A percentile compares a stretch with the other conserved stretches of the same genome.
phyloP scores from a whole-genome alignment of 2,888 invertebrate genomes.

The Muschampia plurimacula region DNA sequence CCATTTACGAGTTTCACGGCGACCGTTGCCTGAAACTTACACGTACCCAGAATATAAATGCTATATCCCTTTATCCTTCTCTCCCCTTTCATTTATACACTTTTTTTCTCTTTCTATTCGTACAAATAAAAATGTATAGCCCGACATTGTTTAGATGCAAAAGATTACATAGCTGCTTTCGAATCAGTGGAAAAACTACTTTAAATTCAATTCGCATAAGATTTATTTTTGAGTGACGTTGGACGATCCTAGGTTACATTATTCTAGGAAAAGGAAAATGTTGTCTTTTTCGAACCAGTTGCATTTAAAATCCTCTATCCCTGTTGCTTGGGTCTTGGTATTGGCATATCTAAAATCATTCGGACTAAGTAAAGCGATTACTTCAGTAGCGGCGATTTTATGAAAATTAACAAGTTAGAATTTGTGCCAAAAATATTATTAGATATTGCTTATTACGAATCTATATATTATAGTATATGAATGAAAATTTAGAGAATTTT shows the following conservation, averaged over 20 bases:
- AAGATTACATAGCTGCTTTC: constrained; percentile 73
- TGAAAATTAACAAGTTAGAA: constrained; percentile 78
- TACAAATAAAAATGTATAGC: constrained; percentile 84
- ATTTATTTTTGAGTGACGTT: constrained; percentile 49
- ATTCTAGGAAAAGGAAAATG: constrained; percentile 65
- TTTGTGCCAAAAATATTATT: constrained; percentile 55
- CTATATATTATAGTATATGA: background rate
- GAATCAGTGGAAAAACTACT: constrained; percentile 56
- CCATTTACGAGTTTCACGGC: too few species aligned
- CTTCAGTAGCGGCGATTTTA: constrained; percentile 67
- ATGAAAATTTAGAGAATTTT: background rate
- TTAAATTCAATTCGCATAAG: constrained; percentile 52
- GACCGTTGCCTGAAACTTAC: constrained; percentile 86
- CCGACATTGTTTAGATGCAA: constrained; percentile 78
- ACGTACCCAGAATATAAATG: constrained; percentile 86
- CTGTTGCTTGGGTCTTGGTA: constrained; percentile 72
- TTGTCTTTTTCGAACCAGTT: constrained; percentile 84
- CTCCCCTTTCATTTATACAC: constrained; percentile 50
- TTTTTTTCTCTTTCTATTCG: constrained; percentile 65
- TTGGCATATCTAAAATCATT: constrained; percentile 81
- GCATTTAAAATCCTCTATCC: constrained; percentile 81
- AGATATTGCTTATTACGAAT: background rate
- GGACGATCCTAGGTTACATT: constrained; percentile 57
- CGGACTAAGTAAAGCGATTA: constrained; percentile 81
- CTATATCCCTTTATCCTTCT: constrained; percentile 67